Evolutionary conservation across 2,113 vertebrate species (phyloP), one percentile per base, ranked within the genome.

Genomic region (Vidua macroura): DNA sequence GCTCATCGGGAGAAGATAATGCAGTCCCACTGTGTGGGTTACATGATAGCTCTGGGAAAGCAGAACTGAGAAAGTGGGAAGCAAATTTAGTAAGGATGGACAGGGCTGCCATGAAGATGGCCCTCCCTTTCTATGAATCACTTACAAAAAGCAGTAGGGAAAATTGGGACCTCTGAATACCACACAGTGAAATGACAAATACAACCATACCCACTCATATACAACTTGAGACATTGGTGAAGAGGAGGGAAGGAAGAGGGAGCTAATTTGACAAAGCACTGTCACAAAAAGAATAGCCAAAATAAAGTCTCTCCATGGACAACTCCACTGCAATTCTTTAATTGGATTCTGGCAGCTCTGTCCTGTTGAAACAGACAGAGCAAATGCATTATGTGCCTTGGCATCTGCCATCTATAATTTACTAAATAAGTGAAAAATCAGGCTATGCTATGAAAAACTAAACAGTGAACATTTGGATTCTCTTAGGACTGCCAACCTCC

Each of bases 391-490:
- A 78, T 94, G 88, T 93, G 80, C 90, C 70, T 92, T 96, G 92
- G 95, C 93, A 94, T 88, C 92, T 68, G 83, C 70, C 94, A 90
- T 81, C 96, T 96, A 78, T 90, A 93, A 96, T 94, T 96, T 93
- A 95, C 92, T 94, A 91, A 95, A 56, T 92, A 96, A 94, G 77
- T 93, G 81, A 94, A 94, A 96, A 96, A 96, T 93, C 64, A 76
- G 53, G 31, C 80, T 92, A 27, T 49, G 86, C 76, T 92, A 96
- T 68, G 76, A 92, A 84, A 95, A 93, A 79, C 88, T 90, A 81
- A 96, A 84, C 58, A 93, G 76, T 13, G 76, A 90, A 93, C 90
- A 95, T 90, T 96, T 93, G 90, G 93, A 81, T 96, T 80, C 95
- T 95, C 92, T 92, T 90, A 96, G 59, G 60, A 68, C 58, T 78